These are phyloP conservation scores for Fundulus diaphanus DNA, from an alignment of 2,797 vertebrate genomes.

Conservation along the genomic window DNA sequence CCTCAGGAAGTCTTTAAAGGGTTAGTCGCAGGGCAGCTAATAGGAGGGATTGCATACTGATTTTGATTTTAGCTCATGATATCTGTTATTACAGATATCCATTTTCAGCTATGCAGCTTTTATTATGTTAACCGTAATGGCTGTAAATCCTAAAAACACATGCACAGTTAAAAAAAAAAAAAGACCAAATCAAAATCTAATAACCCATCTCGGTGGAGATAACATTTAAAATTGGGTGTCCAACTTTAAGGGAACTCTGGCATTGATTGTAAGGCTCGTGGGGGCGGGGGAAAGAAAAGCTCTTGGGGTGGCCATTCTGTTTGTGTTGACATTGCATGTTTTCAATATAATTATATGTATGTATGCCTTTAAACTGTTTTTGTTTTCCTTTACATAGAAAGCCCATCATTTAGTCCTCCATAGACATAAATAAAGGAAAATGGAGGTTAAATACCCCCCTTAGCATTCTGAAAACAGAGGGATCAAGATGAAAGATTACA, in stretches of 20 bases:
- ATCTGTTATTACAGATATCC: background rate
- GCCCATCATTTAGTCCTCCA: background rate
- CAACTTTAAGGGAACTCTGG: background rate
- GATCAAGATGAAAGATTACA: background rate
- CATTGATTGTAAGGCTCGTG: background rate
- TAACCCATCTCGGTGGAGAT: background rate
- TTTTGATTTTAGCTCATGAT: background rate
- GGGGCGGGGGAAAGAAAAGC: background rate
- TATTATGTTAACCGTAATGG: no score
- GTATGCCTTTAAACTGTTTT: background rate
- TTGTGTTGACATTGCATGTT: constrained; percentile 17
- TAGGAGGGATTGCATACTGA: background rate
- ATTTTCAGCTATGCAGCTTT: background rate
- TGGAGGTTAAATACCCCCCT: background rate
- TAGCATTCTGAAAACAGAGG: background rate
- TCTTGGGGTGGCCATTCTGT: background rate
- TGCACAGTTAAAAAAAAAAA: background rate
- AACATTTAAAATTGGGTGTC: background rate
- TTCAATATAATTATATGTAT: background rate
- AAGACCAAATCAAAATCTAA: background rate
- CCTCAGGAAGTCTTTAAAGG: background rate
- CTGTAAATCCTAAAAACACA: background rate
- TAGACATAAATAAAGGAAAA: background rate
- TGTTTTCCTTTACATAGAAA: background rate
- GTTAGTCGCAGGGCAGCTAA: background rate